phyloP scores from a whole-genome alignment of 2,888 invertebrate species.

The Stenoptilia bipunctidactyla region DNA sequence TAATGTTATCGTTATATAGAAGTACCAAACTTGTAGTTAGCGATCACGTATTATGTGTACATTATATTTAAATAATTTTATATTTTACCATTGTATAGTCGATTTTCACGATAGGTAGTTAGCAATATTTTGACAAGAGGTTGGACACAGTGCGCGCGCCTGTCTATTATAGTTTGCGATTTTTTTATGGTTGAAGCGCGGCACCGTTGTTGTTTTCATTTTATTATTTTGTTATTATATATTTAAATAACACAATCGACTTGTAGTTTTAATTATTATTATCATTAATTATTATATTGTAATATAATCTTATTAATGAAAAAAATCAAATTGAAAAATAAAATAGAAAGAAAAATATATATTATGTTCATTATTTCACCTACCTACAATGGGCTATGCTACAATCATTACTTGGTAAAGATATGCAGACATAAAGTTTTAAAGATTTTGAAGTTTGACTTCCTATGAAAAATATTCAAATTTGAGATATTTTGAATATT shows the following conservation, averaged over 20 bases:
- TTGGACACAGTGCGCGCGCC: conserved; percentile 34
- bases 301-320: conserved; percentile 72
- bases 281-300: conserved; percentile 70
- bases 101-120: conserved; percentile 57
- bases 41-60: conserved; percentile 64
- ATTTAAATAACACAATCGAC: conserved; percentile 69
- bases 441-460: too few species aligned
- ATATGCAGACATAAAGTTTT: too few species aligned
- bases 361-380: too few species aligned
- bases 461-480: too few species aligned
- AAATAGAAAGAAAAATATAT: conserved; percentile 65
- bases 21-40: conserved; percentile 70
- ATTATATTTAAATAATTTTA: conserved; percentile 65
- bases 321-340: conserved; percentile 66
- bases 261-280: conserved; percentile 70
- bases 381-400: too few species aligned
- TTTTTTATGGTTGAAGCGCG: conserved; percentile 34
- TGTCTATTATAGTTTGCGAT: conserved; percentile 32
- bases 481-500: too few species aligned
- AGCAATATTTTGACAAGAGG: conserved; percentile 48
- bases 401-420: too few species aligned
- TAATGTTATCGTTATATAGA: conserved; percentile 44
- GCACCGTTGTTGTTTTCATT: conserved; percentile 62
- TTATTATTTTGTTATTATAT: conserved; percentile 59
- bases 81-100: conserved; percentile 71